Evolutionary conservation across 2,113 vertebrate species (phyloP), one percentile per base, ranked within the genome.

Genomic region (Gambusia affinis): DNA sequence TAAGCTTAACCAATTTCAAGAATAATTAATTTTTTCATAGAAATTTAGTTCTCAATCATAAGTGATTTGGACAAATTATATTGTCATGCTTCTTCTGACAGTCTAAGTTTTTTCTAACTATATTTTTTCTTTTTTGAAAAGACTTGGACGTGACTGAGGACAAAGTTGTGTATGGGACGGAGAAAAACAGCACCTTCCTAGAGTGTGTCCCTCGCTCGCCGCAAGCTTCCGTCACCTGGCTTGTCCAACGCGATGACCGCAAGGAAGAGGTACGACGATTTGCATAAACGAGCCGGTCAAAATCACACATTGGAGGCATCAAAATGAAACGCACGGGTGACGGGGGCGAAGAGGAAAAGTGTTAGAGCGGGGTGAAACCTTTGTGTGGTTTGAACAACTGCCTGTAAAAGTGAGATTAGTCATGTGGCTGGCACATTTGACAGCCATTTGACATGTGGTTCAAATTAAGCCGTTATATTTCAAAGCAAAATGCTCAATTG

Each of bases 101-200:
- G 4, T 5, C 17, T 30, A 3, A n/a, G 3, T 4, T 42, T 71
- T 28, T 6, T 42, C 8, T 61, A 76, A 10, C 22, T 78, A 19
- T 66, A 4, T 44, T 19, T 57, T 3, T 80, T 57, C 14, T 42
- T 47, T 4, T 31, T 61, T 27, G 73, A 80, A 95, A 95, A 29
- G 94, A 96, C 24, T 75, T 93, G 4, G 95, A 96, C 64, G 79
- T 65, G 0, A 35, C 74, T 11, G 95, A 94, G 70, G 92, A 96
- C 83, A 93, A 87, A 73, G 89, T 94, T 27, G 94, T 98, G 24
- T 98, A 96, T 0, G 97, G 96, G 39, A 96, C 94, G 0, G 97
- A 98, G 87, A 93, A 97, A 93, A 99, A 97, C 89, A 97, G 97
- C 92, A 98, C 97, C 62, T 97, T 98, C 90, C 92, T 98, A 77